Conservation (phyloP, 2,113 vertebrate genomes). For the Gorsachius goisagi region DNA sequence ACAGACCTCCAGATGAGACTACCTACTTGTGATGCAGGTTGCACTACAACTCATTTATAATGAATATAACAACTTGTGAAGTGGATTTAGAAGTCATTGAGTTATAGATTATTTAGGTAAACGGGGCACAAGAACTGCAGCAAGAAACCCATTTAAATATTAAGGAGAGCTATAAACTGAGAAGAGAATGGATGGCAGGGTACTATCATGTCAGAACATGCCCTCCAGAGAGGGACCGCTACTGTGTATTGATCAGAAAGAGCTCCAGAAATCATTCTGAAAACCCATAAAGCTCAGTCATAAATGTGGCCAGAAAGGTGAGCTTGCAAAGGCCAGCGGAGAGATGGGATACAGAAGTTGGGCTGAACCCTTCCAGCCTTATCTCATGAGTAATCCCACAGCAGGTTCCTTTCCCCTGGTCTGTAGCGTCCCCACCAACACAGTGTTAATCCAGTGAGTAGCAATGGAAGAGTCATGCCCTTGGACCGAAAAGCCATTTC, state of each 20-base stretch:
- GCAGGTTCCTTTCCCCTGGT: not conserved
- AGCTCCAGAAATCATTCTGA: conserved; percentile 25
- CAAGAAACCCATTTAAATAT: conserved; percentile 60
- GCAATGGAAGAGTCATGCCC: not conserved
- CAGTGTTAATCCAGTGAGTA: not conserved
- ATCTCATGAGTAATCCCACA: not conserved
- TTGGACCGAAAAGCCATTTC: not conserved
- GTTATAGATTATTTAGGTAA: conserved; percentile 65
- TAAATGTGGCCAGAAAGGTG: not conserved
- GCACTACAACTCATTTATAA: conserved; percentile 49
- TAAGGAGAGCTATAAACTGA: conserved; percentile 47
- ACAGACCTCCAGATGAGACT: conserved; percentile 31
- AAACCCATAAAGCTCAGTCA: not conserved
- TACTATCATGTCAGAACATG: conserved; percentile 53
- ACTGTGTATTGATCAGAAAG: not conserved
- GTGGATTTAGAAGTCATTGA: conserved; percentile 65
- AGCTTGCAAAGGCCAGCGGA: not conserved
- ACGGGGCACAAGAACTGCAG: conserved; percentile 22
- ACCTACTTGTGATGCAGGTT: conserved; percentile 54
- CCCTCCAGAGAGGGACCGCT: conserved; percentile 21
- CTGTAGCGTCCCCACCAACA: not conserved
- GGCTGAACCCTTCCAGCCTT: not conserved
- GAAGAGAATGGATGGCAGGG: not conserved
- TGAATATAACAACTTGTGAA: conserved; percentile 57
- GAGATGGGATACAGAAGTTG: not conserved